These are phyloP conservation scores for Globicephala melas DNA, from an alignment of 2,113 vertebrate species.

Conservation along the genomic window DNA sequence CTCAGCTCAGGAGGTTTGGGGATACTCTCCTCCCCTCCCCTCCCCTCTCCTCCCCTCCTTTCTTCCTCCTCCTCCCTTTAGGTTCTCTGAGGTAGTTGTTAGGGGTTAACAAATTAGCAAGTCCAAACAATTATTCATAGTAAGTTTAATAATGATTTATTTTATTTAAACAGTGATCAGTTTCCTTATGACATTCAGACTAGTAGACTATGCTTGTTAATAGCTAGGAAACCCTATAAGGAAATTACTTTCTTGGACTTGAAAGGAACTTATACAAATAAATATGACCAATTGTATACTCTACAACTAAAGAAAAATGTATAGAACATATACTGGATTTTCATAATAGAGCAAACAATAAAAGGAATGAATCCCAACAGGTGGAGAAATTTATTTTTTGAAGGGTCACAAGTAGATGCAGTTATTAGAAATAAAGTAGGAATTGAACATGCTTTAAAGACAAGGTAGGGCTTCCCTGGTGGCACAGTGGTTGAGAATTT, in stretches of 20 bases:
- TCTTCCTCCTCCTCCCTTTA: background rate
- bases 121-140: background rate
- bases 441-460: background rate
- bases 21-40: background rate
- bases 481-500: too few species aligned
- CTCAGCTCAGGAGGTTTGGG: background rate
- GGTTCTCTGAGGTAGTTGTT: background rate
- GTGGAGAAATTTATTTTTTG: background rate
- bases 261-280: conserved; percentile 40
- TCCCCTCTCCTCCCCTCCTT: background rate
- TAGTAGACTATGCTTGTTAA: background rate
- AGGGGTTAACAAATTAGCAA: background rate
- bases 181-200: conserved; percentile 3
- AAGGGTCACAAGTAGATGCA: background rate
- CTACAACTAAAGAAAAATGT: background rate
- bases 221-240: background rate
- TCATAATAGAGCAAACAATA: background rate
- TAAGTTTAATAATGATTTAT: background rate
- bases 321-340: background rate
- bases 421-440: background rate
- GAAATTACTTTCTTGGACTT: conserved; percentile 26
- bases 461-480: background rate
- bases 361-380: background rate
- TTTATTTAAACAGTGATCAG: background rate
- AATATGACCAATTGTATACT: background rate